Conservation (phyloP, 2,113 vertebrate genomes). For the Mormoops blainvillei region DNA sequence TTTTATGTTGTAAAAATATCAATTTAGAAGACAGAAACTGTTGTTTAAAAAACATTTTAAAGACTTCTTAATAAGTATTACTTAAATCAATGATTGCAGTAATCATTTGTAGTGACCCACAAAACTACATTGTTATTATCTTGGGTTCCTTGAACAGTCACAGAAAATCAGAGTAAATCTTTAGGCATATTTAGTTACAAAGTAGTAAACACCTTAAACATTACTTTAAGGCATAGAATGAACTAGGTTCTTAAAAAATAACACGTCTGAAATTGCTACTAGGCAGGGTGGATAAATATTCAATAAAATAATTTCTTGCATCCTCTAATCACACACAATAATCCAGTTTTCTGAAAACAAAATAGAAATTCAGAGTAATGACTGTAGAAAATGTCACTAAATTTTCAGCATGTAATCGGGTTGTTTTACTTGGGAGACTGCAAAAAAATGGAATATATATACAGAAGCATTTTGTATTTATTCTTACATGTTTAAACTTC, state of each 20-base stretch:
- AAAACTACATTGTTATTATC: not conserved
- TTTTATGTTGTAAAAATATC: not conserved
- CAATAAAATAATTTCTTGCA: not conserved
- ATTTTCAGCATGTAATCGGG: not conserved
- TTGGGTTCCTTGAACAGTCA: not conserved
- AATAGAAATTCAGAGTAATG: not conserved
- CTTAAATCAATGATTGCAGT: not conserved
- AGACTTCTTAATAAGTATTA: not conserved
- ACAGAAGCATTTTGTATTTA: too few relatives aligned
- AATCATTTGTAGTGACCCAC: not conserved
- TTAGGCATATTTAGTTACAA: not conserved
- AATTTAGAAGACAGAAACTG: not conserved
- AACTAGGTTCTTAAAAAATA: not conserved
- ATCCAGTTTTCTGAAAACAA: not conserved
- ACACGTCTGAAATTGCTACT: not conserved
- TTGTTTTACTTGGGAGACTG: not conserved
- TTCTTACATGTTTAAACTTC: too few relatives aligned
- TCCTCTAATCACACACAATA: not conserved
- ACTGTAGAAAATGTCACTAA: not conserved
- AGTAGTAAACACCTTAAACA: not conserved
- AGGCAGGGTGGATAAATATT: not conserved
- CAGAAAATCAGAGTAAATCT: not conserved
- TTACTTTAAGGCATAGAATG: not conserved
- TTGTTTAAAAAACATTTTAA: not conserved
- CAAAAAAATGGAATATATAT: too few relatives aligned